Percentiles rank a stretch among this genome's conserved stretches.
Conservation (phyloP, 1,140 invertebrate genomes). For the Colletes latitarsis region DNA sequence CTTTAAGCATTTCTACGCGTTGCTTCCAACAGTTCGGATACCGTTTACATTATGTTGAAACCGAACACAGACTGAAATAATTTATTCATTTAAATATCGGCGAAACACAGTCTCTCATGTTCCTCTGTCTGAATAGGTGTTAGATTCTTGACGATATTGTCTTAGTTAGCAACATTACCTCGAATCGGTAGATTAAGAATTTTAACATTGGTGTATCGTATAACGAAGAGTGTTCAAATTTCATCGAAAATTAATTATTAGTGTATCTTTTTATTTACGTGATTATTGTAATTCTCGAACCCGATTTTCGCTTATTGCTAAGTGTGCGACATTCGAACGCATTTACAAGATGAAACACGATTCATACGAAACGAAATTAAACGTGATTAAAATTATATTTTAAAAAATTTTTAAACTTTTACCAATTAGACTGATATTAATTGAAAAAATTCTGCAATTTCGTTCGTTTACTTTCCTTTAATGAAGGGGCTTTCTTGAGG, state of each 20-base stretch:
- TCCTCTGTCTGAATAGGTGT: constrained; percentile 47
- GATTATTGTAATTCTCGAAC: neutral
- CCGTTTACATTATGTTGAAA: constrained; percentile 7
- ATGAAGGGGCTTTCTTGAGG: neutral
- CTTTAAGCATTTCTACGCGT: neutral
- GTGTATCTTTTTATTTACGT: neutral
- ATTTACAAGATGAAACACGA: neutral
- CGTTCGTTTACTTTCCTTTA: neutral
- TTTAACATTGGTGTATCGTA: constrained; percentile 16
- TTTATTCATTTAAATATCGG: constrained; percentile 47
- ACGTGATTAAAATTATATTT: too few relatives aligned
- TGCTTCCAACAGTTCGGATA: neutral
- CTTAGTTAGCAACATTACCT: constrained; percentile 31
- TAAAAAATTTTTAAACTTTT: too few relatives aligned
- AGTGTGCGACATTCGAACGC: neutral
- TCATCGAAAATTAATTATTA: neutral
- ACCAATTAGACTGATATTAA: neutral
- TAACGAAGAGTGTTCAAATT: constrained; percentile 2
- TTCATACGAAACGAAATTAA: neutral
- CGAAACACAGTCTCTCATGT: constrained; percentile 38
- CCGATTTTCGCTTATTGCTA: neutral
- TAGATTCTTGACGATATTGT: constrained; percentile 23
- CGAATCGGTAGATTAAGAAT: constrained; percentile 32
- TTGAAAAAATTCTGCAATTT: too few relatives aligned
- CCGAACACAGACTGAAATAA: constrained; percentile 50